These are phyloP conservation scores for Echeneis naucrates DNA, from an alignment of 2,797 vertebrate species.

Conservation along the genomic window DNA sequence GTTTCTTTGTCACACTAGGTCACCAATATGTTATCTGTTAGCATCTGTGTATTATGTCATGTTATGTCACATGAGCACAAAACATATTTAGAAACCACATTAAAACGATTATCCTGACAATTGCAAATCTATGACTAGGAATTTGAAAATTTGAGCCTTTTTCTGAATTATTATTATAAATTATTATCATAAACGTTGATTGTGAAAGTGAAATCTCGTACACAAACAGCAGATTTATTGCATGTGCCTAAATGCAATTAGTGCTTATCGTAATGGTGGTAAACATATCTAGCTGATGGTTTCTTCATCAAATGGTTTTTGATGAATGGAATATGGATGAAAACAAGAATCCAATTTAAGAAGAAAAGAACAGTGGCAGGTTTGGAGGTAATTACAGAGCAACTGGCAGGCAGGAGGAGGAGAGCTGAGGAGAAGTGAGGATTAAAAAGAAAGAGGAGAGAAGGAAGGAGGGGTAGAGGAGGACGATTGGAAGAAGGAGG, in stretches of 20 bases:
- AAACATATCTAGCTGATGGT: conserved; percentile 2
- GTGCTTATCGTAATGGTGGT: background rate
- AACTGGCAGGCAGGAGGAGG: conserved; percentile 13
- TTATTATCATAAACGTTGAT: too few species aligned
- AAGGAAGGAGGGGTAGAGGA: conserved; percentile 76
- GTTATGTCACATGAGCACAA: too few species aligned
- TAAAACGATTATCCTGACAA: too few species aligned
- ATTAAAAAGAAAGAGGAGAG: conserved; percentile 62
- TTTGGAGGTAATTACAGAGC: conserved; percentile 56
- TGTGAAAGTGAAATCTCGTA: conserved; percentile 4
- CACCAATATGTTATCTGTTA: too few species aligned
- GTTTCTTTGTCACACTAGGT: too few species aligned
- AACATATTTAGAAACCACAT: background rate
- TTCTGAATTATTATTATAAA: background rate
- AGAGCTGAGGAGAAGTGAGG: conserved; percentile 5
- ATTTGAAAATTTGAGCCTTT: background rate
- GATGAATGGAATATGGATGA: conserved; percentile 22
- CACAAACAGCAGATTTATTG: background rate
- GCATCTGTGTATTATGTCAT: too few species aligned
- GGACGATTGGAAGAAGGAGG: conserved; percentile 74
- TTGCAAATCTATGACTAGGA: background rate
- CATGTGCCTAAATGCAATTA: background rate
- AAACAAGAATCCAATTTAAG: background rate
- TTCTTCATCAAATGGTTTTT: conserved; percentile 24
- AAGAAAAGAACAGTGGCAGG: conserved; percentile 39